phyloP scores from a whole-genome alignment of 2,888 invertebrate species.

The Drosophila gaucha region DNA sequence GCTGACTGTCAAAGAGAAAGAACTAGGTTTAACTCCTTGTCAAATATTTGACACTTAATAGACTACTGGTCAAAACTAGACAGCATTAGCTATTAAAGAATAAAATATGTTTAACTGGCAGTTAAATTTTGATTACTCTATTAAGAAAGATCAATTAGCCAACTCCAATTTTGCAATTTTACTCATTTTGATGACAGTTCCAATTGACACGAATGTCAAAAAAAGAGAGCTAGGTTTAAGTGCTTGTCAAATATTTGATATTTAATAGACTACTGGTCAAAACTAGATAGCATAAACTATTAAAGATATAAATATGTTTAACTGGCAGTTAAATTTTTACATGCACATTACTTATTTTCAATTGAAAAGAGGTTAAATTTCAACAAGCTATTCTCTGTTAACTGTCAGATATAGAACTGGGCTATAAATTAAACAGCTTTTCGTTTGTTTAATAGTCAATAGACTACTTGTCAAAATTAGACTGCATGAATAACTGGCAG shows the following conservation, averaged over 20 bases:
- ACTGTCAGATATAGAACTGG: too few relatives aligned
- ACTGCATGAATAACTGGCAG: too few relatives aligned
- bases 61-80: too few relatives aligned
- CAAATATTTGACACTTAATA: not conserved
- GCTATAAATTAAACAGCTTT: too few relatives aligned
- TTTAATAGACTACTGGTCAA: not conserved
- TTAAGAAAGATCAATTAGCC: conserved; percentile 26
- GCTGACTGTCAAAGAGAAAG: not conserved
- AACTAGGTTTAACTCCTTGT: not conserved
- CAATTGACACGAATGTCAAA: conserved; percentile 6
- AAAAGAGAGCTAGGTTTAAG: not conserved
- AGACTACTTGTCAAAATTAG: too few relatives aligned
- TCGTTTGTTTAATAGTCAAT: too few relatives aligned
- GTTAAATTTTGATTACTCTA: too few relatives aligned
- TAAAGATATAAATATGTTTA: not conserved
- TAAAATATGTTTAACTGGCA: not conserved
- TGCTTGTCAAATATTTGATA: not conserved
- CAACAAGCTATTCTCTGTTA: too few relatives aligned
- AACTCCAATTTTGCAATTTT: conserved; percentile 6
- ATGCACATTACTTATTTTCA: too few relatives aligned
- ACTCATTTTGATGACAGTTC: conserved; percentile 3
- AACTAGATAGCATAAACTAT: not conserved
- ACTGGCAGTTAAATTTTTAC: not conserved
- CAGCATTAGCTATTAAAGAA: not conserved
- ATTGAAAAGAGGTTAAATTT: too few relatives aligned